Evolutionary conservation across 2,888 invertebrate species (phyloP), one percentile per base, ranked within the genome.

Genomic region (Cyrtodaria siliqua): DNA sequence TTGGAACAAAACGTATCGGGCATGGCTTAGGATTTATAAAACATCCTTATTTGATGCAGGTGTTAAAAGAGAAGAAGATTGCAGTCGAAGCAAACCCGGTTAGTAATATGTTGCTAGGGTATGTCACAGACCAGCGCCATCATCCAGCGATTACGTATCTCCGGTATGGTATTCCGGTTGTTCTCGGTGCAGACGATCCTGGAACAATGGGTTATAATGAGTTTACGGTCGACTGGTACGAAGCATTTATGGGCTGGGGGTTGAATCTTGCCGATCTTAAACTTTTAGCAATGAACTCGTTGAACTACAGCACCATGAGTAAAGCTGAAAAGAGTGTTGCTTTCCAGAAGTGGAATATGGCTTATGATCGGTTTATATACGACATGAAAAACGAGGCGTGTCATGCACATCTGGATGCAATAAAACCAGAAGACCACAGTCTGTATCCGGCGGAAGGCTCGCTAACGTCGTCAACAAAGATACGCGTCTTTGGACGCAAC

Each of bases 141-240:
- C 81, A 81, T 44, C 81, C 81, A 9, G 78, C 74, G 16, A 74
- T 78, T 24, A 71, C 77, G 0, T 81, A 78, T 40, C 53, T 78
- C 12, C 67, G 78, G 12, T 74, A 74, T 24, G 81, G 81, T 23
- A 69, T 81, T 24, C 81, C 81, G 6, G 69, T 75, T 14, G 74
- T 81, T n/a, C 49, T 81, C 12, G 77, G 74, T 20, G 57, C 81
- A 12, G 72, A 72, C 29, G 81, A 81, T 47, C 81, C 81, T 0
- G 70, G 60, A 3, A 74, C 73, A 14, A 73, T 81, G 62, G 81
- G 77, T 1, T 77, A 81, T 38, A 64, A 81, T 33, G 74, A 74
- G 40, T 81, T 81, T 20, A 81, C 81, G 0, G 64, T 74, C 24
- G 81, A 81, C 63, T 81, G 81, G 81, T 81, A 81, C 24, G 77